Evolutionary conservation across 1,140 invertebrate genomes (phyloP).

Genomic region (Pseudomyrmex cubaensis): DNA sequence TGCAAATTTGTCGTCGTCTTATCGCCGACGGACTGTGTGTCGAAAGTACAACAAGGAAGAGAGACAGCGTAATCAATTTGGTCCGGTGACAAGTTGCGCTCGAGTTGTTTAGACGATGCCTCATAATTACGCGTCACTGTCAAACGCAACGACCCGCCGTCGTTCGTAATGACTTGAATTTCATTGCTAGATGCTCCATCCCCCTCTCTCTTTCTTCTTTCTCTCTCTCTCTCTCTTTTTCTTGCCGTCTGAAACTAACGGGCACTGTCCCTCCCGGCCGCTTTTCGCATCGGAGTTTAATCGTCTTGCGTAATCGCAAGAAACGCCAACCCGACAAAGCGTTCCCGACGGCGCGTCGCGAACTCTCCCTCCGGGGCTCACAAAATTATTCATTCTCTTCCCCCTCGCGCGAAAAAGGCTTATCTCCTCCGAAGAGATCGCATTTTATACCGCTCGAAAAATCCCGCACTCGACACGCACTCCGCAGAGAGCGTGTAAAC

Average conservation of each 20-base stretch:
- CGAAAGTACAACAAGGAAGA: background rate
- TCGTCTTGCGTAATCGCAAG: slow-evolving; percentile 59
- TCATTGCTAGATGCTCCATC: slow-evolving; percentile 13
- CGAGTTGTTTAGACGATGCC: slow-evolving; percentile 58
- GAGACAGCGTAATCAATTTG: slow-evolving; percentile 48
- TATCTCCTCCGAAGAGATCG: background rate
- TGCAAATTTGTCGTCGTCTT: slow-evolving; percentile 18
- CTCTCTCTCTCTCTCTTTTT: background rate
- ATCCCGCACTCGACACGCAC: background rate
- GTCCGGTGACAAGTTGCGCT: slow-evolving; percentile 43
- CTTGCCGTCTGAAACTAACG: slow-evolving; percentile 30
- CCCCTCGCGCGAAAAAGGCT: background rate
- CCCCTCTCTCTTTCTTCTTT: background rate
- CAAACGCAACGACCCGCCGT: slow-evolving; percentile 44
- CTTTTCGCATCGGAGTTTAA: slow-evolving; percentile 60
- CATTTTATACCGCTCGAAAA: background rate
- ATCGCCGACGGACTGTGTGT: background rate
- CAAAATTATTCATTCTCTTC: background rate
- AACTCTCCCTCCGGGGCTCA: background rate
- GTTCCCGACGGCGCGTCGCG: background rate
- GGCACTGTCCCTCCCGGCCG: background rate
- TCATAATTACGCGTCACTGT: slow-evolving; percentile 56
- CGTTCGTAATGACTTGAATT: slow-evolving; percentile 49
- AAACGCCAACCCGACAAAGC: slow-evolving; percentile 48
- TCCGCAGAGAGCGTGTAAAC: too few species aligned